Base-by-base conservation (phyloP, 2,888 invertebrate genomes). In the Cosmia trapezina region DNA sequence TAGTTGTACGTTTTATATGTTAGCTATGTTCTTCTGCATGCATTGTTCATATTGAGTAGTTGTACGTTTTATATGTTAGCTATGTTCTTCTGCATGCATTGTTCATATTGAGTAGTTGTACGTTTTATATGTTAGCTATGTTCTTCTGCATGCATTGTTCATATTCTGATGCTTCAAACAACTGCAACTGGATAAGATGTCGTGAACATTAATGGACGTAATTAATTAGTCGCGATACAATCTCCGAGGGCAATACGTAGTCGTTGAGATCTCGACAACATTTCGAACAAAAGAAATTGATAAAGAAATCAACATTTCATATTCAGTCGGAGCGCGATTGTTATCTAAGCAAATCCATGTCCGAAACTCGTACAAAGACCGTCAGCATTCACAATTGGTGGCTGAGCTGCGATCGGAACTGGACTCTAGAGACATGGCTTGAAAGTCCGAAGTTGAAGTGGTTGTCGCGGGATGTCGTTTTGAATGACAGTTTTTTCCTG, bases 231-330 rank as follows among this genome's bases (percentile, higher is more conserved):
- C 62, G 76, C 78, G 85, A 88, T 83, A 83, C 70, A 80, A 87
- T 87, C 83, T 85, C 70, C 59, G 70, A 70, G 19, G 43, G 54
- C 54, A 47, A 71, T 63, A 70, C 57, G 75, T 79, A 74, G 74
- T 77, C 75, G 84, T 37, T 56, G 80, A 81, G 70, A 77, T 73
- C 64, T 73, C 75, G 54, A 80, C 56, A 66, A 80, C 70, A 65
- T 69, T 74, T 43, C 37, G 4, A 73, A 74, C 80, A 78, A 84
- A 89, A 88, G 83, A 88, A 87, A 81, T 86, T 88, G 90, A 91
- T 91, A 89, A 93, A 92, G 91, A 92, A 91, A 91, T 91, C 89
- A 92, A 88, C 87, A 88, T 84, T 81, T 86, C 78, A 78, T 78
- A 88, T 87, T 81, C 86, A 84, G 83, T 88, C 84, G 73, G 75